A percentile compares a stretch with the other conserved stretches of the same genome.
Evolutionary conservation across 2,113 vertebrate genomes (phyloP).

Genomic region (Oceanites oceanicus): DNA sequence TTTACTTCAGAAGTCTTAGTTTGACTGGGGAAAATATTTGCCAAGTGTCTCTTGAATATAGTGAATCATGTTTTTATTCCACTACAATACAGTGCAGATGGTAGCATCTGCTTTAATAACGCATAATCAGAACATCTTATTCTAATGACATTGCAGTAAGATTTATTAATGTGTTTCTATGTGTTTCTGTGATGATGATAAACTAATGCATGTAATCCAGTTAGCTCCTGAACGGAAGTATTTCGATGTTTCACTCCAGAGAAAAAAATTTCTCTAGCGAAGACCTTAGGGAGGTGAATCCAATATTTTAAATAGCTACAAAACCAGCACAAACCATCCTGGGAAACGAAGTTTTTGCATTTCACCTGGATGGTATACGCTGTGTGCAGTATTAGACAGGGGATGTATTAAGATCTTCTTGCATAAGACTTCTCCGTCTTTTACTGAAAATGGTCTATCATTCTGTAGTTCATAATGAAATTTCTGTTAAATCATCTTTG

Average conservation of each 20-base stretch:
- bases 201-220: not conserved
- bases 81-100: not conserved
- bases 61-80: not conserved
- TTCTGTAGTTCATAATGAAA: not conserved
- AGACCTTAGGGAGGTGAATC: not conserved
- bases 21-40: not conserved
- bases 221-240: not conserved
- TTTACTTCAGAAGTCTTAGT: not conserved
- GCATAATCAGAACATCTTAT: not conserved
- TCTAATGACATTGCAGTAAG: not conserved
- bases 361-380: not conserved
- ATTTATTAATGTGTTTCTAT: constrained; percentile 6
- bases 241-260: not conserved
- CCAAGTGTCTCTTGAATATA: not conserved
- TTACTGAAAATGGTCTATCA: not conserved
- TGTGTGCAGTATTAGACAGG: not conserved
- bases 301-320: not conserved
- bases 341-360: not conserved
- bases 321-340: not conserved
- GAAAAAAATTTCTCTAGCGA: not conserved
- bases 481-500: not conserved
- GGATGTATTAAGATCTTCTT: not conserved
- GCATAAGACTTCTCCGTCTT: not conserved
- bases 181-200: not conserved
- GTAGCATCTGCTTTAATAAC: constrained; percentile 26